These are phyloP conservation scores for Lepidonotus clava DNA, from an alignment of 2,888 invertebrate species.

Conservation along the genomic window DNA sequence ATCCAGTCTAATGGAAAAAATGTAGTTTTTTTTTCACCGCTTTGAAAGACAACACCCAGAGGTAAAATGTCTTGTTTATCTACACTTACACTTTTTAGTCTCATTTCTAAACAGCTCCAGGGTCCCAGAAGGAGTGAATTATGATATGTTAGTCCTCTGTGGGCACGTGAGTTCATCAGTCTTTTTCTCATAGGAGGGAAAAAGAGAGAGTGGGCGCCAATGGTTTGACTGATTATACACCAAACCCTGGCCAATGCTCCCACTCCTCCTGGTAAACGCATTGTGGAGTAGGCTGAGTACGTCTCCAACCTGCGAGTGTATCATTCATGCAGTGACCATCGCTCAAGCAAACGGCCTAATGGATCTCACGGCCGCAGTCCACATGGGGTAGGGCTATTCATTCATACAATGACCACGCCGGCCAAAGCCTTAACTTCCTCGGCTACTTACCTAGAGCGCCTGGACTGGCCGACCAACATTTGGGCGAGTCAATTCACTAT, in stretches of 20 bases:
- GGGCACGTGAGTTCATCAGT: not conserved
- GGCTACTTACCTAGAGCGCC: not conserved
- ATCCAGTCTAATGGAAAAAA: too few species aligned
- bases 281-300: not conserved
- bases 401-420: constrained; percentile 6
- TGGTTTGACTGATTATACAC: not conserved
- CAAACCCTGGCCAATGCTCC: not conserved
- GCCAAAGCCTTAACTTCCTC: not conserved
- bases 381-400: constrained; percentile 9
- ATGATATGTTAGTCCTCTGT: too few species aligned
- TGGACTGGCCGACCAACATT: not conserved
- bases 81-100: too few species aligned
- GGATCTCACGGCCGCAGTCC: not conserved
- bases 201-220: not conserved
- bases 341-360: not conserved
- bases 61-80: too few species aligned
- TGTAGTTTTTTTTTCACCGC: too few species aligned
- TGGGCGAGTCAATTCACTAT: not conserved
- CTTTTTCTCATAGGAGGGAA: not conserved
- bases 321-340: constrained; percentile 15
- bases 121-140: too few species aligned
- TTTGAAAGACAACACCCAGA: too few species aligned
- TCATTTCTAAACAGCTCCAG: too few species aligned
- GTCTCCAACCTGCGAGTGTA: not conserved
- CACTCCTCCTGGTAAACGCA: not conserved